Evolutionary conservation across 2,797 vertebrate genomes (phyloP), one percentile per base, ranked within the genome.

Genomic region (Cynopterus sphinx): DNA sequence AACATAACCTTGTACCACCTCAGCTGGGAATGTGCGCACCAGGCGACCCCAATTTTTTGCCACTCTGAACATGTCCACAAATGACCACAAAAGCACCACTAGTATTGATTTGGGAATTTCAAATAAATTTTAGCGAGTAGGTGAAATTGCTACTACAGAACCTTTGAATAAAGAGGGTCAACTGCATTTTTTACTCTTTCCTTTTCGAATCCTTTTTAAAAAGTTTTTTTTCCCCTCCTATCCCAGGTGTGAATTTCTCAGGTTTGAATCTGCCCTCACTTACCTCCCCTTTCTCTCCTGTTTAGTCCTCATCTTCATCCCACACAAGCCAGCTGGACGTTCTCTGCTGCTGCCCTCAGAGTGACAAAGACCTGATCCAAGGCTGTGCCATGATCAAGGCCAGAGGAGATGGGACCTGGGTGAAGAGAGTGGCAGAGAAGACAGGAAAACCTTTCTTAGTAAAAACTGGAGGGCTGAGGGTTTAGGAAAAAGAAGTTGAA

Each of bases 21-120:
- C n/a, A 2, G 43, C 49, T 10, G 57, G 7, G 4, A 39, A 36
- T 16, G 0, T 9, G 0, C 43, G 19, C 0, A 0, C 19, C 53
- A 8, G 3, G 4, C 2, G 15, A 78, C 55, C 51, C n/a, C 57
- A 39, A 36, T 12, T 7, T 36, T 63, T 33, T 26, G 10, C 53
- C 57, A 26, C 33, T 65, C 83, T 26, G 9, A 74, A 12, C 5
- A 33, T 2, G 0, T 61, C 39, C 53, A 1, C 13, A 17, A 73
- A n/a, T 39, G 51, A 63, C n/a, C 67, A 91, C 71, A 67, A 49
- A 79, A 77, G 19, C 39, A 24, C 55, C 41, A 31, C 24, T 8
- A 51, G 28, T 21, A 61, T 10, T 43, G 74, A 79, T 11, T 15
- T 53, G 31, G 28, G 53, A 24, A 24, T 33, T n/a, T 57, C 41